Conservation (phyloP, 1,140 invertebrate species). For the Leptinotarsa undecemlineata region DNA sequence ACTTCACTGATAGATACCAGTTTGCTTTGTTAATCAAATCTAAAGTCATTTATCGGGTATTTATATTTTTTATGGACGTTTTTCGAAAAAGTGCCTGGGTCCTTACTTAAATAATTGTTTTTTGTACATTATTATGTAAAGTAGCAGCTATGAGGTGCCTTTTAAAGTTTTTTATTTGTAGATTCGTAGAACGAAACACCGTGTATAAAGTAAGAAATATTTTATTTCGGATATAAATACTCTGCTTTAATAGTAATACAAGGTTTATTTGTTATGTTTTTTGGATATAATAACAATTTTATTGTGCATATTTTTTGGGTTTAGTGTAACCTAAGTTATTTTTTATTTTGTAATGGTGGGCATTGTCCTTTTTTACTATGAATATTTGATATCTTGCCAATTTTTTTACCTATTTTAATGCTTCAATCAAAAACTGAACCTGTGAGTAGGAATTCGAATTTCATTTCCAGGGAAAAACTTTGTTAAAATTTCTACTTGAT, state of each 20-base stretch:
- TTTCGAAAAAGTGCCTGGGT: slow-evolving; percentile 23
- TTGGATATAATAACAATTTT: slow-evolving; percentile 27
- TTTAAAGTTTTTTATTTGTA: slow-evolving; percentile 30
- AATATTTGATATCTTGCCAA: neutral
- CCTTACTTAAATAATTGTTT: slow-evolving; percentile 6
- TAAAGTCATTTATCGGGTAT: slow-evolving; percentile 20
- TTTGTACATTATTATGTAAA: slow-evolving; percentile 33
- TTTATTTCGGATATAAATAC: slow-evolving; percentile 32
- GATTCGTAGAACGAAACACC: slow-evolving; percentile 14
- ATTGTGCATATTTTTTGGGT: slow-evolving; percentile 24
- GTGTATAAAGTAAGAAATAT: slow-evolving; percentile 25
- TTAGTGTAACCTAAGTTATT: slow-evolving; percentile 8
- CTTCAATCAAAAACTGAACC: too few species aligned
- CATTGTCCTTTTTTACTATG: neutral
- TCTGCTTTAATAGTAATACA: slow-evolving; percentile 33
- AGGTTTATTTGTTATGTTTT: slow-evolving; percentile 32
- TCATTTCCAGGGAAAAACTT: too few species aligned
- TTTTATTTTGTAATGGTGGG: slow-evolving; percentile 1
- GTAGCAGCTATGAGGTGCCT: slow-evolving; percentile 40
- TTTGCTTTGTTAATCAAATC: slow-evolving; percentile 4
- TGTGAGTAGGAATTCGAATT: too few species aligned
- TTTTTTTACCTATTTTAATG: too few species aligned
- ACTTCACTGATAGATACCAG: neutral
- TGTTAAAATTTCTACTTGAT: too few species aligned
- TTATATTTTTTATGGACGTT: slow-evolving; percentile 20